These are phyloP conservation scores for Papilio polyxenes DNA, from an alignment of 1,140 invertebrate genomes.

Conservation along the genomic window DNA sequence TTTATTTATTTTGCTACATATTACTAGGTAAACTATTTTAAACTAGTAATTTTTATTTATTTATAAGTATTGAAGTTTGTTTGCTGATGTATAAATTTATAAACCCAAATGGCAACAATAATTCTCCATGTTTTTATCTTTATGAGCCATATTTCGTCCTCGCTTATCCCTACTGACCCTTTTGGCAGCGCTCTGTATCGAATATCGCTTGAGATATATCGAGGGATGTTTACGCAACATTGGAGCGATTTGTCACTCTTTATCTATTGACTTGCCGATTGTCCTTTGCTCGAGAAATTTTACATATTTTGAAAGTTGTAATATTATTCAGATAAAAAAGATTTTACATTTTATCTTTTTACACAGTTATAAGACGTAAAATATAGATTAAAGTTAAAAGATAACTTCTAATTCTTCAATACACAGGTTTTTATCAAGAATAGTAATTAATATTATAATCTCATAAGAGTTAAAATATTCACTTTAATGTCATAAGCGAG, in stretches of 20 bases:
- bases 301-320: not conserved
- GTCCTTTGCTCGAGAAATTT: not conserved
- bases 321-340: not conserved
- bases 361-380: no score
- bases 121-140: not conserved
- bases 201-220: slow-evolving; percentile 10
- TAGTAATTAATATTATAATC: not conserved
- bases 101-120: not conserved
- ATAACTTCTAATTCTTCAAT: not conserved
- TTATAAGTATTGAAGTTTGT: not conserved
- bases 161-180: not conserved
- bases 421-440: no score
- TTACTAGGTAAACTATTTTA: not conserved
- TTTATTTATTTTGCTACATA: not conserved
- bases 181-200: not conserved
- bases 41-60: not conserved
- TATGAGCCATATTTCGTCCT: not conserved
- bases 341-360: no score
- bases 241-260: not conserved
- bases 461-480: not conserved
- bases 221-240: slow-evolving; percentile 13
- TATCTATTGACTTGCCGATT: slow-evolving; percentile 10
- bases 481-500: not conserved
- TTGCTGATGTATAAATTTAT: not conserved
- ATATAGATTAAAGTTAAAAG: no score